Evolutionary conservation across 2,888 invertebrate species (phyloP), one percentile per base, ranked within the genome.

Genomic region (Hirtodrosophila duncani): DNA sequence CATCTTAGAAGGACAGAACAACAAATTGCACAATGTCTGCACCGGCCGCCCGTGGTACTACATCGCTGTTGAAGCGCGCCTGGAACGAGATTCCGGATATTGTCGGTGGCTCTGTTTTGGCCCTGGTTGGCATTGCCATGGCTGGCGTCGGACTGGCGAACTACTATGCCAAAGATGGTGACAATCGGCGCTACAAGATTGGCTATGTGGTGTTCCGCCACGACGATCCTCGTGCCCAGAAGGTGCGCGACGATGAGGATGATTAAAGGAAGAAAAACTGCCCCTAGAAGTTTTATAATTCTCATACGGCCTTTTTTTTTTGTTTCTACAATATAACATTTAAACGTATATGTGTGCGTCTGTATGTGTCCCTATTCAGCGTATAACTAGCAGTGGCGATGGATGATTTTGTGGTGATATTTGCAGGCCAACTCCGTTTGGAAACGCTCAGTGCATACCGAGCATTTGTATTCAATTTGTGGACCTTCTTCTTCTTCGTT

Each of bases 51-150:
- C 81, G 81, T 59, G 83, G 83, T 31, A 43, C 85, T 2, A 62
- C 70, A 3, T 83, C 74, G 1, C 64, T 87, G 2, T 59, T 87
- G 6, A 85, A 85, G 37, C 81, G 81, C 30, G 87, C 83, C 13
- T 91, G 93, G 91, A 87, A 89, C 78, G 92, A 93, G 87, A 91
- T 92, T 52, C 94, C 94, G 2, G 93, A 93, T 85, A 86, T 93
- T 34, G 84, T 93, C 27, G 91, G 89, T 17, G 88, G 91, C 14
- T 86, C 89, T 2, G 89, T 89, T 8, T 63, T 92, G 62, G 92
- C 88, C 0, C 0, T 92, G 0, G 75, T 89, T 23, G 93, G 93
- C 17, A 36, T 91, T 2, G 89, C 84, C 4, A 63, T 91, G 53
- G 88, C 88, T 10, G 78, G 81, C 11, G 34, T 87, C 23, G 90